A percentile compares a stretch with the other conserved stretches of the same genome.
Conservation (phyloP, 2,888 invertebrate genomes). For the Stenurella melanura region DNA sequence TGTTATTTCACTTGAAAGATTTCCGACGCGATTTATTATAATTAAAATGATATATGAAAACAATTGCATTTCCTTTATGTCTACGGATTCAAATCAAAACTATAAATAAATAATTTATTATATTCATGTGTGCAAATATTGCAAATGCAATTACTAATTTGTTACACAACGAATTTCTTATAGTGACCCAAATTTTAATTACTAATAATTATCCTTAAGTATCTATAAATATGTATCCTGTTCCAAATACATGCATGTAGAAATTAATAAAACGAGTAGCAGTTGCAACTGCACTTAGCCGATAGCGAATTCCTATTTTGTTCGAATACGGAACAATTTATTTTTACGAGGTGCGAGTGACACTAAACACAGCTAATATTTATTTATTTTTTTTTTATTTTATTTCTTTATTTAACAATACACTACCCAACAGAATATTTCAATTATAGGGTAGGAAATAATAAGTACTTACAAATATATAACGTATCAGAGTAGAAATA, state of each 20-base stretch:
- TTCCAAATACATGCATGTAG: neutral
- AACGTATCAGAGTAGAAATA: too few relatives aligned
- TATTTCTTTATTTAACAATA: too few relatives aligned
- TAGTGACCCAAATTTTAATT: slow-evolving; percentile 1
- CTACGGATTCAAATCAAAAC: slow-evolving; percentile 11
- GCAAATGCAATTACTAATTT: neutral
- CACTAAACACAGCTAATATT: too few relatives aligned
- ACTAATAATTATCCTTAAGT: neutral
- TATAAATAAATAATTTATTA: slow-evolving; percentile 17
- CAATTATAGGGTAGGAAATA: too few relatives aligned
- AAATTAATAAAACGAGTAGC: neutral
- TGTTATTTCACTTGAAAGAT: slow-evolving; percentile 27
- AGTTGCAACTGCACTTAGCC: too few relatives aligned
- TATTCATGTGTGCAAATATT: neutral
- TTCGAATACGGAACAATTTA: too few relatives aligned
- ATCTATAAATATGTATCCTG: neutral
- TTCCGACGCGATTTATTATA: slow-evolving; percentile 8
- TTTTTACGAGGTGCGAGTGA: too few relatives aligned
- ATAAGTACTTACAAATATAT: too few relatives aligned
- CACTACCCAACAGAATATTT: too few relatives aligned
- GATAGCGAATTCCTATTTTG: too few relatives aligned
- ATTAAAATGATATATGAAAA: slow-evolving; percentile 28
- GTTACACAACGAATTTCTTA: neutral
- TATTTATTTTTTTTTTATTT: too few relatives aligned
- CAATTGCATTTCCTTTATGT: slow-evolving; percentile 11